A percentile compares a stretch with the other conserved stretches of the same genome.
Conservation (phyloP, 2,113 vertebrate genomes). For the Pholis gunnellus region DNA sequence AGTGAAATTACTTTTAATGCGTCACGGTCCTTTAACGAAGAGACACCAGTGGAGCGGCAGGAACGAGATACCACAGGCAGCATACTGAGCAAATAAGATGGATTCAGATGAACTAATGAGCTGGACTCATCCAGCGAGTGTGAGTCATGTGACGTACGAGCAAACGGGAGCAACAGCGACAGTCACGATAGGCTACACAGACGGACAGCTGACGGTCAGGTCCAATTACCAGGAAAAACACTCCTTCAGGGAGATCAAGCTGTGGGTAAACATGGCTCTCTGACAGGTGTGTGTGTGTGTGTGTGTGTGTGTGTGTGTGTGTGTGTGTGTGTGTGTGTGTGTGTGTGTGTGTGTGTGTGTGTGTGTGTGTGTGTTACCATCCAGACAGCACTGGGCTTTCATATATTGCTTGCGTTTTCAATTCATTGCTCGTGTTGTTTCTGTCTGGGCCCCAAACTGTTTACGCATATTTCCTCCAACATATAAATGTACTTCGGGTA, state of each 20-base stretch:
- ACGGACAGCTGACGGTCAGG: constrained; percentile 64
- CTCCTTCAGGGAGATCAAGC: constrained; percentile 51
- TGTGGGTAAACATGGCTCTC: constrained; percentile 53
- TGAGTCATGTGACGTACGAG: constrained; percentile 15
- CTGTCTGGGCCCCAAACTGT: constrained; percentile 52
- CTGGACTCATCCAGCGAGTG: not conserved
- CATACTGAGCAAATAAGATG: not conserved
- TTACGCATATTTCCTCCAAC: constrained; percentile 28
- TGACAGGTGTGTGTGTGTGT: constrained; percentile 54
- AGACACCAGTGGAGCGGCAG: not conserved
- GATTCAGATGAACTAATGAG: not conserved
- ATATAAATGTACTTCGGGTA: constrained; percentile 43
- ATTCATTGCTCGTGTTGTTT: constrained; percentile 50
- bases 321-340: constrained; percentile 33
- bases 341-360: constrained; percentile 34
- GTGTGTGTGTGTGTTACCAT: not conserved
- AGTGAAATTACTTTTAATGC: not conserved
- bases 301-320: not conserved
- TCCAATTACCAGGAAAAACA: constrained; percentile 69
- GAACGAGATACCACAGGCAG: not conserved
- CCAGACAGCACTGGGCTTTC: constrained; percentile 26
- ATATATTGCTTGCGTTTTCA: constrained; percentile 44
- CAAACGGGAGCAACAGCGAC: not conserved
- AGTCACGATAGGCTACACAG: not conserved
- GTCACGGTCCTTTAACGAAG: not conserved